phyloP scores from a whole-genome alignment of 2,797 vertebrate species.

The Acridotheres tristis region DNA sequence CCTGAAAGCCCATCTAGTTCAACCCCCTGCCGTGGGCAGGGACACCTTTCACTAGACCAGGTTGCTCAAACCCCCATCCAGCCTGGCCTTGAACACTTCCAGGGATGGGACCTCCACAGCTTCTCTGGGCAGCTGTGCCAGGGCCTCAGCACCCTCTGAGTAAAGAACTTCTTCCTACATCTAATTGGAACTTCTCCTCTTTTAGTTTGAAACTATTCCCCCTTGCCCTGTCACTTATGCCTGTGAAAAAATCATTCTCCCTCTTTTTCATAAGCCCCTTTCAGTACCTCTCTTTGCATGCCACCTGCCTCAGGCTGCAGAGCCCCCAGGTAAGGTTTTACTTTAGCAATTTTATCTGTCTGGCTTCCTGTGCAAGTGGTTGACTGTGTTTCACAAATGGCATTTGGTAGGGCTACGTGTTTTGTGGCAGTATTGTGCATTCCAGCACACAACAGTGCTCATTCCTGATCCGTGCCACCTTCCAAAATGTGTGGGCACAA shows the following conservation, averaged over 20 bases:
- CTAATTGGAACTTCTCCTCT: background rate
- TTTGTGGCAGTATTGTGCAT: background rate
- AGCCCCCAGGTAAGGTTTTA: background rate
- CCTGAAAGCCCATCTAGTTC: background rate
- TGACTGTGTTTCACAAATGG: background rate
- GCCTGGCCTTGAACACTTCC: too few relatives aligned
- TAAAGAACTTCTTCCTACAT: background rate
- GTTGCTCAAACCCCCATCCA: background rate
- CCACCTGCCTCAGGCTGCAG: background rate
- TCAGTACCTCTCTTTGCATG: background rate
- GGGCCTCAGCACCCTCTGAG: background rate
- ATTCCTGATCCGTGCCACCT: rapidly evolving
- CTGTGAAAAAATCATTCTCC: background rate
- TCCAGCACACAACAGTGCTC: background rate
- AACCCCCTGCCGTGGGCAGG: background rate
- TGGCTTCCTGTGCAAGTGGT: background rate
- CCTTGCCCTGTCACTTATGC: background rate
- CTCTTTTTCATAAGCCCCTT: background rate
- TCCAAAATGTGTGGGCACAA: background rate
- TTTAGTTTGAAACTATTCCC: background rate
- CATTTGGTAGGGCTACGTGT: rapidly evolving
- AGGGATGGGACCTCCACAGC: background rate
- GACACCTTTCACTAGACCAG: background rate
- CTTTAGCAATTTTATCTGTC: background rate
- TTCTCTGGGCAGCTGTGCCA: background rate